Conservation (phyloP, 2,113 vertebrate species). For the Zapus hudsonius region DNA sequence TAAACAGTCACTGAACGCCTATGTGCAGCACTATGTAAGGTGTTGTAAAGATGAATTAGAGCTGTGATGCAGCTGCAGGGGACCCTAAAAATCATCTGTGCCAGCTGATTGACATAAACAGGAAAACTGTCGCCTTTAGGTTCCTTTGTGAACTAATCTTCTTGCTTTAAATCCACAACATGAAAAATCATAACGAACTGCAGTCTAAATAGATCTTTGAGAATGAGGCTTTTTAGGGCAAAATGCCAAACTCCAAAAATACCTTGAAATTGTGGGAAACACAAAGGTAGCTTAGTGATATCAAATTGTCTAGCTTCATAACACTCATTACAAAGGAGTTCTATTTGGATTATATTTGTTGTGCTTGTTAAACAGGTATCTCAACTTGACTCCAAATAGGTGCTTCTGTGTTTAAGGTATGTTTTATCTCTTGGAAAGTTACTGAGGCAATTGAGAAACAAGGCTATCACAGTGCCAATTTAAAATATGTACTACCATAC, state of each 20-base stretch:
- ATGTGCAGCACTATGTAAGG: background rate
- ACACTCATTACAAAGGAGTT: constrained; percentile 48
- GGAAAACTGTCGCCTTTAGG: background rate
- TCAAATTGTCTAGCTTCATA: constrained; percentile 41
- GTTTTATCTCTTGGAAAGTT: constrained; percentile 42
- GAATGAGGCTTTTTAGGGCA: background rate
- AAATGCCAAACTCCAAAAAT: constrained; percentile 39
- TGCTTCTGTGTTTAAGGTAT: background rate
- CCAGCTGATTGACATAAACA: constrained; percentile 10
- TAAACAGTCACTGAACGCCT: constrained; percentile 14
- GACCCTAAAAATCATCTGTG: background rate
- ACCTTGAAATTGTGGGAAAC: constrained; percentile 19
- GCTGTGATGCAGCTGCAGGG: background rate
- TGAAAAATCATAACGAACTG: constrained; percentile 45
- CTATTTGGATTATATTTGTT: constrained; percentile 23
- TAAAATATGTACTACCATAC: background rate
- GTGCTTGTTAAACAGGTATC: constrained; percentile 44
- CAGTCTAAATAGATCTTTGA: constrained; percentile 11
- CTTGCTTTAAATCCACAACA: background rate
- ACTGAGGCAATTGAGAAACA: constrained; percentile 9
- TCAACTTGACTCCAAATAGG: constrained; percentile 10
- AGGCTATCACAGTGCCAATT: background rate
- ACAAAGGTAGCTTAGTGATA: constrained; percentile 37
- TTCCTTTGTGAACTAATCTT: background rate
- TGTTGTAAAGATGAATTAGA: background rate